Conservation (phyloP, 1,140 invertebrate genomes). For the Drosophila takahashii region DNA sequence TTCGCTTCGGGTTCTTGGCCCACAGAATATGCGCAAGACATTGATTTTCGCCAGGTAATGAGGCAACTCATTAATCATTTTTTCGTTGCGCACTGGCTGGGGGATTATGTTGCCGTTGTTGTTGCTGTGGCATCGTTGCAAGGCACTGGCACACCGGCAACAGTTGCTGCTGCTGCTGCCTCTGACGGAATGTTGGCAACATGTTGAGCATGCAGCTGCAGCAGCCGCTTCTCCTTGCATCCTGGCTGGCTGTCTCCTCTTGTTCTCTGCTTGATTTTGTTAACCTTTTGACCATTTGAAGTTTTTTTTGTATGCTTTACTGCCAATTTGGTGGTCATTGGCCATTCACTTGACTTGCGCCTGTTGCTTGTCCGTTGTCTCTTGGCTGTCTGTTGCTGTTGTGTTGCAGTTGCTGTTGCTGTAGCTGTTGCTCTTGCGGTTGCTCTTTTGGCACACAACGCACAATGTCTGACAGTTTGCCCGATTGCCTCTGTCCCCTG, state of each 20-base stretch:
- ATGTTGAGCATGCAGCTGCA: slow-evolving; percentile 71
- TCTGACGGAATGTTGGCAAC: slow-evolving; percentile 78
- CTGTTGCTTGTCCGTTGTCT: slow-evolving; percentile 64
- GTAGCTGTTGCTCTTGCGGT: slow-evolving; percentile 47
- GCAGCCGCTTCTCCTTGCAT: slow-evolving; percentile 10
- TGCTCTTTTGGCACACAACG: slow-evolving; percentile 77
- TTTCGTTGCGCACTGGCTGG: slow-evolving; percentile 64
- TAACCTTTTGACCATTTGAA: slow-evolving; percentile 83
- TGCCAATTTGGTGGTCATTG: slow-evolving; percentile 83
- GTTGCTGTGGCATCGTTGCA: too few relatives aligned
- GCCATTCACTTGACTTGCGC: slow-evolving; percentile 81
- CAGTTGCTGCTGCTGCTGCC: slow-evolving; percentile 38
- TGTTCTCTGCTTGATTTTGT: slow-evolving; percentile 79
- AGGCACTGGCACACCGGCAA: slow-evolving; percentile 16
- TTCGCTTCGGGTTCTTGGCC: slow-evolving; percentile 58
- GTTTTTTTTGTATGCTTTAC: slow-evolving; percentile 84
- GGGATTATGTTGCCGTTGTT: slow-evolving; percentile 42
- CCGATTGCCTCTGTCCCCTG: slow-evolving; percentile 68
- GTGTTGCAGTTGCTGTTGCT: slow-evolving; percentile 27
- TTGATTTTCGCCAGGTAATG: slow-evolving; percentile 82
- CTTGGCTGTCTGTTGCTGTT: slow-evolving; percentile 42
- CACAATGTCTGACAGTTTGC: slow-evolving; percentile 77
- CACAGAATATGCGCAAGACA: slow-evolving; percentile 73
- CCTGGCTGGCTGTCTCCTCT: slow-evolving; percentile 24
- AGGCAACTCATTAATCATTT: slow-evolving; percentile 83